Evolutionary conservation across 2,113 vertebrate genomes (phyloP).

Genomic region (Gasterosteus aculeatus): DNA sequence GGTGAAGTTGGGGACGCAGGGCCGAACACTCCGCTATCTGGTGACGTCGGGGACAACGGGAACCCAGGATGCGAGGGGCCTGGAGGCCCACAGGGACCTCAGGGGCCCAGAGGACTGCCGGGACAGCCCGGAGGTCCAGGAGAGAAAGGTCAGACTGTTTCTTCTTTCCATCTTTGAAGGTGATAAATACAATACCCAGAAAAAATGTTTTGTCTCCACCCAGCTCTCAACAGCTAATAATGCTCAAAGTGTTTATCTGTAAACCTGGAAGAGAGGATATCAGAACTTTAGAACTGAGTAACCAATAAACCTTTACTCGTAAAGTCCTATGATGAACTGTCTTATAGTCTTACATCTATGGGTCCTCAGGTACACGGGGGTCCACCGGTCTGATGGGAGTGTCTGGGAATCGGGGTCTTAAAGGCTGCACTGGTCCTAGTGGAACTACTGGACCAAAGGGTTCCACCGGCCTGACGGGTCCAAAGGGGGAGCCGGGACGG

Average conservation of each 20-base stretch:
- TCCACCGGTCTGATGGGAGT: slow-evolving; percentile 56
- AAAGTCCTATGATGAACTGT: background rate
- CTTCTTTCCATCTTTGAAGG: background rate
- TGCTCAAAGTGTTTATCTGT: background rate
- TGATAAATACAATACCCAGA: too few relatives aligned
- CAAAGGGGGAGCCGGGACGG: slow-evolving; percentile 63
- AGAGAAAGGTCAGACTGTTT: slow-evolving; percentile 52
- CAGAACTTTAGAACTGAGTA: too few relatives aligned
- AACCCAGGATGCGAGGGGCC: slow-evolving; percentile 49
- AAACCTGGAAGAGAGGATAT: background rate
- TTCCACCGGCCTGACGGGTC: slow-evolving; percentile 32
- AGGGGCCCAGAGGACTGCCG: slow-evolving; percentile 49
- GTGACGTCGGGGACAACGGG: slow-evolving; percentile 85
- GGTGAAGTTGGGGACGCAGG: slow-evolving; percentile 65
- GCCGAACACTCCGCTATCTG: slow-evolving; percentile 56
- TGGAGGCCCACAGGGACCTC: slow-evolving; percentile 39
- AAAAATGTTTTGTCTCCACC: background rate
- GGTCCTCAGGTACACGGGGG: slow-evolving; percentile 47
- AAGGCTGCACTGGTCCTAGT: slow-evolving; percentile 23
- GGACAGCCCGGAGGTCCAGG: slow-evolving; percentile 58
- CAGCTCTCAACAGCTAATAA: background rate
- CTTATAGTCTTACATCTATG: background rate
- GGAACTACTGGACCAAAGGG: slow-evolving; percentile 52
- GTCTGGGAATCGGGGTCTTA: slow-evolving; percentile 43
- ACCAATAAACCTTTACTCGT: too few relatives aligned